Conservation (phyloP, 2,113 vertebrate species). For the Bos indicus region DNA sequence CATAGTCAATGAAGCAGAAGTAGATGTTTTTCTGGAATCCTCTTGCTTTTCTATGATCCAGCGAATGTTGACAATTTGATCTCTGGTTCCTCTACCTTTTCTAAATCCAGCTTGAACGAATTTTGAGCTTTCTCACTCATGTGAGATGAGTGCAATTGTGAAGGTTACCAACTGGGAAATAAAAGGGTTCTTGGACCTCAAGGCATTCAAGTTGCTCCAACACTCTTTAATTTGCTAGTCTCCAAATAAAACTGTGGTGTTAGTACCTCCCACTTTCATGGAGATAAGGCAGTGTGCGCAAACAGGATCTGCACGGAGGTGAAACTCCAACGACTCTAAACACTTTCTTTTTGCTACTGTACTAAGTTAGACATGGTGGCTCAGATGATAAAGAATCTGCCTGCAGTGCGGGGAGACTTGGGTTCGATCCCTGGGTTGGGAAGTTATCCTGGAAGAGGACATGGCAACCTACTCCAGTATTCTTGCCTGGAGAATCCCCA, state of each 20-base stretch:
- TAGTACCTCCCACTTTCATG: background rate
- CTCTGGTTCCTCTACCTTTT: no score
- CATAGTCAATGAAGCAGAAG: no score
- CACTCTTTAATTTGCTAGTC: background rate
- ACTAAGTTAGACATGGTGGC: background rate
- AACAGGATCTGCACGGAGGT: background rate
- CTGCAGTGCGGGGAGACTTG: no score
- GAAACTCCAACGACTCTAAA: background rate
- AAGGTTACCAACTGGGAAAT: background rate
- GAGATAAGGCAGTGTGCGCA: background rate
- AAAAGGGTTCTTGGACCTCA: background rate
- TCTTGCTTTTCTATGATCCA: no score
- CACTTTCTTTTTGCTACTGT: background rate
- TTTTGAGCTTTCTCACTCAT: no score
- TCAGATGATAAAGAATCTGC: no score
- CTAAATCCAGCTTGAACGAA: no score
- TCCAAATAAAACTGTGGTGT: background rate
- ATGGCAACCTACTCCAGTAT: background rate
- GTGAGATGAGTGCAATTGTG: background rate
- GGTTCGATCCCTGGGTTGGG: no score
- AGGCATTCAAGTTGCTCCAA: background rate
- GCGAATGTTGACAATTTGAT: no score
- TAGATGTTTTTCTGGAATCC: no score
- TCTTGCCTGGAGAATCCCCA: background rate
- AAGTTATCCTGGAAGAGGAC: no score